Conservation (phyloP, 2,888 invertebrate species). For the Gymnocheta viridis region DNA sequence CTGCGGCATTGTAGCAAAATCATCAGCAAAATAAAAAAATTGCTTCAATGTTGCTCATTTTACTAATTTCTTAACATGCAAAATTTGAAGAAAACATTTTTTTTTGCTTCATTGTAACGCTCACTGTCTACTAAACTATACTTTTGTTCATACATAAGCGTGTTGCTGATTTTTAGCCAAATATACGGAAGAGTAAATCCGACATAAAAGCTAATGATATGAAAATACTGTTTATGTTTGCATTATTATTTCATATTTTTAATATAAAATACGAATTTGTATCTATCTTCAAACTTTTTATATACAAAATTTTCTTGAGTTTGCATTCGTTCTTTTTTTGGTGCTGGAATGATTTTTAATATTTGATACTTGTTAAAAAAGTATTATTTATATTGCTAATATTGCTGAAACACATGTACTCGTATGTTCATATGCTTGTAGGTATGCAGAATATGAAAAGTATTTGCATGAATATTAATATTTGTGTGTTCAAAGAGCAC, state of each 20-base stretch:
- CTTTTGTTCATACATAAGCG: background rate
- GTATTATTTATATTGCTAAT: background rate
- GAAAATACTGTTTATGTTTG: constrained; percentile 71
- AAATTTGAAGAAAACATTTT: too few relatives aligned
- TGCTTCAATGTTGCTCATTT: too few relatives aligned
- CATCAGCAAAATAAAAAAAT: too few relatives aligned
- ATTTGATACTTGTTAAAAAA: background rate
- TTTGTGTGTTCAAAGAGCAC: background rate
- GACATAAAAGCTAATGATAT: constrained; percentile 71
- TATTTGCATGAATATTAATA: background rate
- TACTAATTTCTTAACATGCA: too few relatives aligned
- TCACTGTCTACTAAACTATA: background rate
- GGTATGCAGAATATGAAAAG: background rate
- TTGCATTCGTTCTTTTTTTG: background rate
- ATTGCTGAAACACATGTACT: too few relatives aligned
- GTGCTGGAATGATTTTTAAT: background rate
- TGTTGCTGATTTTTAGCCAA: background rate
- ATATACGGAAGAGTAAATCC: constrained; percentile 10
- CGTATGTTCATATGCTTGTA: background rate
- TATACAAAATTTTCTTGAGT: background rate
- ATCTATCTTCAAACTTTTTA: background rate
- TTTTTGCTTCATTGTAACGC: background rate
- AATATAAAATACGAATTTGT: constrained; percentile 43
- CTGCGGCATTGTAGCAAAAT: too few relatives aligned
- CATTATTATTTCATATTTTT: constrained; percentile 60